Evolutionary conservation across 2,797 vertebrate genomes (phyloP).

Genomic region (Lycodopsis pacificus): DNA sequence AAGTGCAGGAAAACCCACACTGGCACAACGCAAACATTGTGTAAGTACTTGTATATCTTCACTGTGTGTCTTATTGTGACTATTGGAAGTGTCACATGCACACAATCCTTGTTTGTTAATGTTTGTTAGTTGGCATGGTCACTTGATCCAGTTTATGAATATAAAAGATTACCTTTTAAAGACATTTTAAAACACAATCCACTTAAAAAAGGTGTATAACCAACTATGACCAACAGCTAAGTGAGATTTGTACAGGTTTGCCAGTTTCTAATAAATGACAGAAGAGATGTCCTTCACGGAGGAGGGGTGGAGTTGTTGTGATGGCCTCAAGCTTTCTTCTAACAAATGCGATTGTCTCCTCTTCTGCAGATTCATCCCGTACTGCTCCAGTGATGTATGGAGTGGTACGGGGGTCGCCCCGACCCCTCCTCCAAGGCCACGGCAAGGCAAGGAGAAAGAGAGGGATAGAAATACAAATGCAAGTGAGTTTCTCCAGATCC

Average conservation of each 20-base stretch:
- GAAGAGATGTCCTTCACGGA: conserved; percentile 4
- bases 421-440: conserved; percentile 64
- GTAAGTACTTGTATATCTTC: conserved; percentile 76
- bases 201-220: background rate
- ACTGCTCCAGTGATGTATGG: conserved; percentile 92
- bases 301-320: background rate
- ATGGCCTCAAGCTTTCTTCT: background rate
- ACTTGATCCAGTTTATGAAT: background rate
- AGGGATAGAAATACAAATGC: conserved; percentile 75
- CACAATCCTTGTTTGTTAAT: background rate
- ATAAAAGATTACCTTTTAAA: background rate
- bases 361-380: conserved; percentile 86
- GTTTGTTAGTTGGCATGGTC: background rate
- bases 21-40: conserved; percentile 89
- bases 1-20: conserved; percentile 86
- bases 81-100: background rate
- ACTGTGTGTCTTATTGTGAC: background rate
- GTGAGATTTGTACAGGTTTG: background rate
- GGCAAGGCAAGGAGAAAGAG: conserved; percentile 77
- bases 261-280: background rate
- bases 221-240: background rate
- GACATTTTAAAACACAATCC: background rate
- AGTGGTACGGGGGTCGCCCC: conserved; percentile 84
- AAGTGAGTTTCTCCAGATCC: conserved; percentile 66
- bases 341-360: conserved; percentile 22